A percentile compares a stretch with the other conserved stretches of the same genome.
Evolutionary conservation across 1,140 invertebrate genomes (phyloP).

Genomic region (Cepaea nemoralis): DNA sequence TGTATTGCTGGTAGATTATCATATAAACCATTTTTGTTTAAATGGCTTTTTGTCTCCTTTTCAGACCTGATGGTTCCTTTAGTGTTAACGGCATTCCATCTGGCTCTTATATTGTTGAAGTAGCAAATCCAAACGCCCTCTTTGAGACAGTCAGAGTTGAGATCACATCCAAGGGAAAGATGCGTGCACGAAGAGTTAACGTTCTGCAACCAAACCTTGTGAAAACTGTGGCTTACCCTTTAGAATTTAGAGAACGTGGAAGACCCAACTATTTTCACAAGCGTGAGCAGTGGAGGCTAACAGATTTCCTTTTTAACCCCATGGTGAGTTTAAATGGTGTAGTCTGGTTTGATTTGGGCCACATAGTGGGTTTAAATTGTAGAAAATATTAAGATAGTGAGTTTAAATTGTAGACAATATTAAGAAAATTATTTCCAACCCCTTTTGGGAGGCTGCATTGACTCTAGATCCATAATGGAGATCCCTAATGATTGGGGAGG

Average conservation of each 20-base stretch:
- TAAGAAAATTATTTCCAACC: too few relatives aligned
- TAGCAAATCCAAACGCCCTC: constrained; percentile 88
- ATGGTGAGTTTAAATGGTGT: constrained; percentile 76
- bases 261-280: constrained; percentile 91
- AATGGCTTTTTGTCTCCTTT: constrained; percentile 40
- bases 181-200: constrained; percentile 93
- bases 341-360: too few relatives aligned
- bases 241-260: constrained; percentile 86
- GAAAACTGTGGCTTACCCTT: constrained; percentile 83
- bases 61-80: constrained; percentile 87
- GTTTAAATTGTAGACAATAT: too few relatives aligned
- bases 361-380: too few relatives aligned
- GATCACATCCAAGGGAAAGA: constrained; percentile 82
- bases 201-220: constrained; percentile 89
- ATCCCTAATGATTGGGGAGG: too few relatives aligned
- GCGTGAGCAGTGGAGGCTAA: constrained; percentile 93
- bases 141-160: constrained; percentile 74
- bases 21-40: too few relatives aligned
- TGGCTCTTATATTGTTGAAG: constrained; percentile 95
- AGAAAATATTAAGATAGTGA: too few relatives aligned
- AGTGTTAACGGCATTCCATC: constrained; percentile 88
- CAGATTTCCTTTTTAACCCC: constrained; percentile 95
- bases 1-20: too few relatives aligned
- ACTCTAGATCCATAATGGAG: too few relatives aligned
- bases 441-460: too few relatives aligned